phyloP scores from a whole-genome alignment of 1,140 invertebrate species.

The Zaprionus gabonicus region DNA sequence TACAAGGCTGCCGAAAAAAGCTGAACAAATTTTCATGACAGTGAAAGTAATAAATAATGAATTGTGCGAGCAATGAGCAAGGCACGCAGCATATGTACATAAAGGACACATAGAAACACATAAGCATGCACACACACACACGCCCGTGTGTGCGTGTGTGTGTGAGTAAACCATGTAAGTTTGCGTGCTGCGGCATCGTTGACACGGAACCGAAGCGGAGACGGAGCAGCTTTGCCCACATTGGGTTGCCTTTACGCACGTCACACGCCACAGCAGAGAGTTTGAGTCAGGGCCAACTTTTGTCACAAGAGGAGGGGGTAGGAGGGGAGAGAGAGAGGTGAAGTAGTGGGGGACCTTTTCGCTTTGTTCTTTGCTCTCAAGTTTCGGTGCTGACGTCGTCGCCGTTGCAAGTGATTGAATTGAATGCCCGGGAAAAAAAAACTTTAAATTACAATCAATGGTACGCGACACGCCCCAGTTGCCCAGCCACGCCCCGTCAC shows the following conservation, averaged over 20 bases:
- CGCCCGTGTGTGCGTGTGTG: not conserved
- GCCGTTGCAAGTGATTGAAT: conserved; percentile 66
- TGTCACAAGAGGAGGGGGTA: not conserved
- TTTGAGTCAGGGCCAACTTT: conserved; percentile 4
- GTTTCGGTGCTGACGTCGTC: conserved; percentile 34
- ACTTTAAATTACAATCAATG: conserved; percentile 70
- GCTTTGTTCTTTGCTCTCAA: conserved; percentile 54
- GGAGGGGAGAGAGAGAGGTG: not conserved
- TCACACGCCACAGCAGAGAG: conserved; percentile 13
- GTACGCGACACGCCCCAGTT: conserved; percentile 6
- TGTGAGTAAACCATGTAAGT: conserved; percentile 29
- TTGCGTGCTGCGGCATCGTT: conserved; percentile 63
- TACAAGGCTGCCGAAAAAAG: conserved; percentile 68
- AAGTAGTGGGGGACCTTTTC: conserved; percentile 31
- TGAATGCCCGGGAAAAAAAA: conserved; percentile 52
- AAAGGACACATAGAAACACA: conserved; percentile 28
- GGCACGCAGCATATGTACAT: conserved; percentile 55
- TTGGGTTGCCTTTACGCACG: conserved; percentile 22
- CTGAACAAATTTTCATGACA: conserved; percentile 69
- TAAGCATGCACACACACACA: conserved; percentile 18
- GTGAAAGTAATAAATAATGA: conserved; percentile 78
- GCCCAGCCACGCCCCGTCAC: not conserved
- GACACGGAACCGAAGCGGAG: conserved; percentile 32
- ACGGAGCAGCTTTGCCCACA: conserved; percentile 16
- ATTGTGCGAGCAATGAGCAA: conserved; percentile 65